Evolutionary conservation across 92 coral and sea anemone species (phyloP).

Genomic region (Epizoanthus illoricatus): DNA sequence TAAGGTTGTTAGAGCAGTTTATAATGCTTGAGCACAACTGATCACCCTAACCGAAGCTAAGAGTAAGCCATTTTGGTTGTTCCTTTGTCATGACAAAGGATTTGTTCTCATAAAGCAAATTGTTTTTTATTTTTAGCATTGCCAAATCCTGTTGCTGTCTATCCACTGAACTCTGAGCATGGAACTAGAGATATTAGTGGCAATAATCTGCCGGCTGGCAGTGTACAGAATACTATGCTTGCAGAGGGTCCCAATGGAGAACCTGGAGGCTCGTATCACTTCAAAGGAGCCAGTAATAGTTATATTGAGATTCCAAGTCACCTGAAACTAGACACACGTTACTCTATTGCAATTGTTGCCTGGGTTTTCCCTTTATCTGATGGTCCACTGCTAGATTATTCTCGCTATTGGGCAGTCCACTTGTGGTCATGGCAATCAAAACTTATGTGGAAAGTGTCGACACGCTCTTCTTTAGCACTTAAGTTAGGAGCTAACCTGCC

Average conservation of each 20-base stretch:
- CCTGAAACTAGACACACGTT: neutral
- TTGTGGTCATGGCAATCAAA: neutral
- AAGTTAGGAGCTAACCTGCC: too few relatives aligned
- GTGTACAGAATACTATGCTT: constrained; percentile 26
- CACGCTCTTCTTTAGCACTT: neutral
- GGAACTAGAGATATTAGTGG: constrained; percentile 49
- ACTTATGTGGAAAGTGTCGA: neutral
- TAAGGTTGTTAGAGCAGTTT: too few relatives aligned
- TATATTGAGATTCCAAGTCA: constrained; percentile 16
- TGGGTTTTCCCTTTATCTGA: constrained; percentile 12
- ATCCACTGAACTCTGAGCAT: constrained; percentile 46
- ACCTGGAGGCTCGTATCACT: constrained; percentile 33
- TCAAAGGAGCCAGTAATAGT: constrained; percentile 15
- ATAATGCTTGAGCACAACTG: too few relatives aligned
- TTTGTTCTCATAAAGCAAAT: neutral
- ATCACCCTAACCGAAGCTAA: too few relatives aligned
- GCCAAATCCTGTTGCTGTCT: constrained; percentile 47
- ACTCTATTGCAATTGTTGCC: constrained; percentile 1
- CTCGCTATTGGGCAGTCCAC: neutral
- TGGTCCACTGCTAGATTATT: constrained; percentile 21
- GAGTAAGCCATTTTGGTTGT: too few relatives aligned
- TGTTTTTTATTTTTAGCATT: neutral
- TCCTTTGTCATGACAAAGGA: too few relatives aligned
- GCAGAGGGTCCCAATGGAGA: constrained; percentile 49
- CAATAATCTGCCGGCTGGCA: constrained; percentile 41